These are phyloP conservation scores for Cryptocephalus primarius DNA, from an alignment of 2,888 invertebrate species.

Conservation along the genomic window DNA sequence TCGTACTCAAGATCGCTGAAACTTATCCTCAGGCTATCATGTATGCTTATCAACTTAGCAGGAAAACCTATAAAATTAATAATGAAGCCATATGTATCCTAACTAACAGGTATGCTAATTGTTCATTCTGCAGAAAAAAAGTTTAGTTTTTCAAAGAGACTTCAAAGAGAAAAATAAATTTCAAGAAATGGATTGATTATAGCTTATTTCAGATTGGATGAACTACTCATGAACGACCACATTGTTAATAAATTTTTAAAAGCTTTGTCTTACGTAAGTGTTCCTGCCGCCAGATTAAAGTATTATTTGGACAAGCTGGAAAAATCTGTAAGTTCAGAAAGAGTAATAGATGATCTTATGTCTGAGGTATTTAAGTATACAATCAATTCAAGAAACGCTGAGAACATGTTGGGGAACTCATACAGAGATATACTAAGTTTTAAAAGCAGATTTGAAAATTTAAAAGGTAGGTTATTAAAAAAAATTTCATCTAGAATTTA, in stretches of 20 bases:
- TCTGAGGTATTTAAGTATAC: too few relatives aligned
- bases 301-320: constrained; percentile 30
- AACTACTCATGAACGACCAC: constrained; percentile 23
- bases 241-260: constrained; percentile 33
- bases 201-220: constrained; percentile 21
- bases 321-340: constrained; percentile 9
- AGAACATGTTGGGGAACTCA: constrained; percentile 28
- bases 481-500: too few relatives aligned
- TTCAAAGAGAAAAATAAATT: too few relatives aligned
- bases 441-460: constrained; percentile 11
- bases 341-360: constrained; percentile 13
- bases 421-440: constrained; percentile 24
- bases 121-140: too few relatives aligned
- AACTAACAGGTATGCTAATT: constrained; percentile 16
- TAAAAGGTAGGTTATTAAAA: constrained; percentile 6
- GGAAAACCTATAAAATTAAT: constrained; percentile 31
- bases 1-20: constrained; percentile 38
- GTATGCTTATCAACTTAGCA: constrained; percentile 38
- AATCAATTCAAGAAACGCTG: constrained; percentile 9
- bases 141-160: too few relatives aligned
- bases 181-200: too few relatives aligned
- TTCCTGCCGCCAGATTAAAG: constrained; percentile 34
- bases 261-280: constrained; percentile 37
- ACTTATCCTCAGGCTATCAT: constrained; percentile 51
- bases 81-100: constrained; percentile 11